Percentiles rank a stretch among this genome's conserved stretches.
These are phyloP conservation scores for Nymphalis urticae DNA, from an alignment of 2,888 invertebrate species.

Conservation along the genomic window DNA sequence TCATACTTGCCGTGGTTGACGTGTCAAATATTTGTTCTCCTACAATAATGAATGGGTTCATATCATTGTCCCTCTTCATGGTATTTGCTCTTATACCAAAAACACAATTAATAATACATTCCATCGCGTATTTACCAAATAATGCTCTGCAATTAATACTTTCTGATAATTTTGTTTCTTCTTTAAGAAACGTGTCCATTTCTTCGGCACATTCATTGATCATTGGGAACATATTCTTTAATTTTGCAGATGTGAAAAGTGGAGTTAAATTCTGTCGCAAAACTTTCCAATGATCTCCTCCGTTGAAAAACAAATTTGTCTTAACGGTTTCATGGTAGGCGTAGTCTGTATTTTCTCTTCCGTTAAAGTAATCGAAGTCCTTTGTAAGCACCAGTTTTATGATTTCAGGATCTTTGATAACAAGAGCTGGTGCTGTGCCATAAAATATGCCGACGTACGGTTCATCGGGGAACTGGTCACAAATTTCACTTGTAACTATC, in stretches of 20 bases:
- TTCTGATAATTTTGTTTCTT: constrained; percentile 36
- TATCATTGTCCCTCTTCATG: constrained; percentile 44
- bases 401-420: constrained; percentile 58
- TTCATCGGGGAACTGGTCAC: constrained; percentile 50
- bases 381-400: constrained; percentile 58
- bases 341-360: constrained; percentile 55
- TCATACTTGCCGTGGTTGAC: constrained; percentile 46
- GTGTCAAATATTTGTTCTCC: constrained; percentile 50
- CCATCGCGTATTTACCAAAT: constrained; percentile 58
- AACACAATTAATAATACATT: constrained; percentile 56
- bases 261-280: constrained; percentile 61
- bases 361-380: constrained; percentile 63
- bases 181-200: constrained; percentile 52
- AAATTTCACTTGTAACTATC: constrained; percentile 48
- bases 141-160: constrained; percentile 48
- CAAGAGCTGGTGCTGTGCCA: constrained; percentile 61
- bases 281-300: constrained; percentile 64
- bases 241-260: constrained; percentile 61
- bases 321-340: constrained; percentile 50
- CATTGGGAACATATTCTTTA: constrained; percentile 66
- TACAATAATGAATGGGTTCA: constrained; percentile 52
- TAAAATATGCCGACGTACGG: constrained; percentile 60
- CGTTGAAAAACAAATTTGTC: constrained; percentile 52
- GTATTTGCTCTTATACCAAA: constrained; percentile 62
- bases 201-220: constrained; percentile 50